Percentiles rank a stretch among this genome's conserved stretches.
Conservation (phyloP, 2,888 invertebrate species). For the Sminthurides aquaticus region DNA sequence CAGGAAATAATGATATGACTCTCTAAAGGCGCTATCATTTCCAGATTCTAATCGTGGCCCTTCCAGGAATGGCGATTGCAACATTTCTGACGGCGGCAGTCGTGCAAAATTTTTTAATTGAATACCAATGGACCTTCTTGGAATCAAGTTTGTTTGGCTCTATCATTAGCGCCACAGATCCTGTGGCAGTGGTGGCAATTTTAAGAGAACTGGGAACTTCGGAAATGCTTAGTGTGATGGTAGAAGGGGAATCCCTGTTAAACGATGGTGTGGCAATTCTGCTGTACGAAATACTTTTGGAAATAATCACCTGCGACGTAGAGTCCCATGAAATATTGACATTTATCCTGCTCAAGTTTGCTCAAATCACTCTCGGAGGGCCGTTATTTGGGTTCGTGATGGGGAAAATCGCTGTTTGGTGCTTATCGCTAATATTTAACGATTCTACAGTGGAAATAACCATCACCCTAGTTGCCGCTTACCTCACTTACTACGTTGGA, state of each 20-base stretch:
- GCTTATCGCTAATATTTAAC: conserved; percentile 47
- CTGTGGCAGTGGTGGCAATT: conserved; percentile 50
- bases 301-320: conserved; percentile 2
- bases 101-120: conserved; percentile 26
- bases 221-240: conserved; percentile 46
- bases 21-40: too few species aligned
- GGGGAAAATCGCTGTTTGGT: conserved; percentile 46
- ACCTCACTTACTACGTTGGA: conserved; percentile 47
- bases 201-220: conserved; percentile 47
- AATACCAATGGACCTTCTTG: conserved; percentile 35
- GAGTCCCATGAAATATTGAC: background rate
- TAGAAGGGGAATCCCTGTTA: conserved; percentile 50
- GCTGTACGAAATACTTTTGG: conserved; percentile 45
- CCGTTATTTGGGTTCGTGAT: conserved; percentile 47
- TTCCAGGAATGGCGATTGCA: conserved; percentile 39
- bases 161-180: conserved; percentile 50
- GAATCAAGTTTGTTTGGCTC: conserved; percentile 47
- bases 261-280: conserved; percentile 51
- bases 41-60: conserved; percentile 34
- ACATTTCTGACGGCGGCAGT: conserved; percentile 32
- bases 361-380: conserved; percentile 47
- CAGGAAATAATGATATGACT: too few species aligned
- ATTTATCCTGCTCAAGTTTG: conserved; percentile 40
- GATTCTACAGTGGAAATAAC: conserved; percentile 49
- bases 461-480: conserved; percentile 48